phyloP scores from a whole-genome alignment of 2,113 vertebrate genomes.

The Pygoscelis adeliae region DNA sequence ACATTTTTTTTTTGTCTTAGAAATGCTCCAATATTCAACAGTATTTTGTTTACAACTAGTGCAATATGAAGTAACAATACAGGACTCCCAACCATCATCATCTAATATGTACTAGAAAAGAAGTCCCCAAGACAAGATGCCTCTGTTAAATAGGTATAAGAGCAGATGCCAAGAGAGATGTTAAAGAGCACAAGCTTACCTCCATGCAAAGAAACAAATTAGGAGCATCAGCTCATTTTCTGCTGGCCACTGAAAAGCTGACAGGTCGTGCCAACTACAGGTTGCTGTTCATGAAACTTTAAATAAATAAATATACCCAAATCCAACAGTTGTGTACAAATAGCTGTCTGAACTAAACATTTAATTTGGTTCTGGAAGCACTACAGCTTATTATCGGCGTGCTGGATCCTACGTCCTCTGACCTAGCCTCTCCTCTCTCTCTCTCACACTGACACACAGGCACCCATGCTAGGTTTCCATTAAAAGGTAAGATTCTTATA shows the following conservation, averaged over 20 bases:
- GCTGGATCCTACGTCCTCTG: background rate
- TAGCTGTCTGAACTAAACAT: background rate
- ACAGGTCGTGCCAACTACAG: background rate
- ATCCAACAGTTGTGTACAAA: background rate
- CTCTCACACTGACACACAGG: background rate
- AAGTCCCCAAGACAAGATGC: background rate
- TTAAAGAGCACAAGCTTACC: background rate
- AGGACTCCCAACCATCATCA: background rate
- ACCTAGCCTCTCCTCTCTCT: background rate
- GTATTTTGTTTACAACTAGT: background rate
- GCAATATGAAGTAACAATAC: background rate
- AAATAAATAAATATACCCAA: background rate
- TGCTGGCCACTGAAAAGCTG: background rate
- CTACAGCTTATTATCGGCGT: accelerated
- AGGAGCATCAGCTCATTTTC: background rate
- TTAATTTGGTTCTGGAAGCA: background rate
- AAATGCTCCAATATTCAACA: background rate
- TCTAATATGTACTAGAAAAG: background rate
- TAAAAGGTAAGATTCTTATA: background rate
- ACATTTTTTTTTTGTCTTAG: background rate
- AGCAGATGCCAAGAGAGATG: background rate
- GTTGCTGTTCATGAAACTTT: background rate
- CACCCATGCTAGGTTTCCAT: background rate
- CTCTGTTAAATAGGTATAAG: background rate
- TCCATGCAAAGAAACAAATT: background rate